phyloP scores from a whole-genome alignment of 2,113 vertebrate genomes.

The Cichladusa arquata region DNA sequence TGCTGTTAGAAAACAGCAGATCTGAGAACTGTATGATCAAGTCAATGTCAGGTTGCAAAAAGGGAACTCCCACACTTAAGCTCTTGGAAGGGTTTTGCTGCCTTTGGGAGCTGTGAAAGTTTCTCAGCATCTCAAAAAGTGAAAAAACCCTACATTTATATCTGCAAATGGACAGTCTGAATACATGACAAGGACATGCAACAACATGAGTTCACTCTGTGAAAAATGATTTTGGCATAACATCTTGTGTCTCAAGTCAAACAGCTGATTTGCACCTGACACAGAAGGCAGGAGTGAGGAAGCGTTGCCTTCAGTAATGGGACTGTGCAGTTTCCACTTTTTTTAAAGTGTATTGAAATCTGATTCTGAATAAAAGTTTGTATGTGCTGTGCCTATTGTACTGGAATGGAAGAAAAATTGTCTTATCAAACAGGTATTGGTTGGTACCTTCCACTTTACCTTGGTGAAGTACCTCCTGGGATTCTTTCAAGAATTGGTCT shows the following conservation, averaged over 20 bases:
- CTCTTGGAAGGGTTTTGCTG: not conserved
- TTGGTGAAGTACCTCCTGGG: not conserved
- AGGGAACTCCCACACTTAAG: not conserved
- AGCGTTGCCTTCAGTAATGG: not conserved
- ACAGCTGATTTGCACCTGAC: not conserved
- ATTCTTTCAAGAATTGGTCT: not conserved
- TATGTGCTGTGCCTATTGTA: not conserved
- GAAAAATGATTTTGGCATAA: not conserved
- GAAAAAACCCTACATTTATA: not conserved
- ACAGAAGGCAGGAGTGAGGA: not conserved
- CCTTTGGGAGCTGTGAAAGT: not conserved
- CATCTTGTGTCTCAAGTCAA: not conserved
- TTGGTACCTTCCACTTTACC: not conserved
- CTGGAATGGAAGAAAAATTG: not conserved
- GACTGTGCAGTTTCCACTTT: not conserved
- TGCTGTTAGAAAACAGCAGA: not conserved
- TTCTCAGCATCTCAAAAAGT: not conserved
- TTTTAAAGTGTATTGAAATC: not conserved
- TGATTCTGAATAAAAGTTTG: not conserved
- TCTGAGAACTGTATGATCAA: not conserved
- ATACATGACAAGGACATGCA: not conserved
- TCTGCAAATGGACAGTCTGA: not conserved
- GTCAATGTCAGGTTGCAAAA: not conserved
- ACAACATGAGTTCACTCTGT: not conserved
- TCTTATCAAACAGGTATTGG: not conserved